These are phyloP conservation scores for Lepisosteus osseus DNA, from an alignment of 2,113 vertebrate genomes.

Conservation along the genomic window DNA sequence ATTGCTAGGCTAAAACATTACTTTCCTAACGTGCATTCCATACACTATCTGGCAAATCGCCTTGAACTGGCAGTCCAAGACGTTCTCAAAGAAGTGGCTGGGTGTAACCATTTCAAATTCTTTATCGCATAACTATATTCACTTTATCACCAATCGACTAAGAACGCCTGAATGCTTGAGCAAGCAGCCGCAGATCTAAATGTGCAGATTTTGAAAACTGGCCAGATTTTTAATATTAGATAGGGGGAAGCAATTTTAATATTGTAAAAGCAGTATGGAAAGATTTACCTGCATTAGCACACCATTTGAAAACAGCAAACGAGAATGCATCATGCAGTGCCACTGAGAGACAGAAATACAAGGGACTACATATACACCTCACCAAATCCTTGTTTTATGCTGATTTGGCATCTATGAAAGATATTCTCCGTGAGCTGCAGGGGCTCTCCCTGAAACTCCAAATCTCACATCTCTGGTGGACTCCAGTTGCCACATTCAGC, in stretches of 20 bases:
- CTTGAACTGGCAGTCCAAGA: background rate
- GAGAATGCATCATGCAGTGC: background rate
- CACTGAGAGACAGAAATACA: slow-evolving; percentile 4
- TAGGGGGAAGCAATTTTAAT: background rate
- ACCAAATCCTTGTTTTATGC: slow-evolving; percentile 15
- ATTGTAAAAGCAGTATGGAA: background rate
- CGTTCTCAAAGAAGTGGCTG: background rate
- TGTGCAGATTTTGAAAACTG: background rate
- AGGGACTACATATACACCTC: background rate
- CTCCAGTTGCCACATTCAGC: slow-evolving; percentile 5
- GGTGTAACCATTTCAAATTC: background rate
- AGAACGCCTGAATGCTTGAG: background rate
- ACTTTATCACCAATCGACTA: background rate
- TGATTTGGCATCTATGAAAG: slow-evolving; percentile 17
- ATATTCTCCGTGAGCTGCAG: slow-evolving; percentile 1
- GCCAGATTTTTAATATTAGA: background rate
- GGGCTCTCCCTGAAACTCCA: slow-evolving; percentile 13
- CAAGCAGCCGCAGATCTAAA: background rate
- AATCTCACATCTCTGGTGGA: slow-evolving; percentile 3
- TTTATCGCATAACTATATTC: background rate
- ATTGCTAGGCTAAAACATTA: background rate
- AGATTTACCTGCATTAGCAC: background rate
- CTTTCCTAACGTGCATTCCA: background rate
- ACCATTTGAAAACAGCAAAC: background rate
- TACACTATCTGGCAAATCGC: background rate